Base-by-base conservation (phyloP, 2,797 vertebrate genomes). In the Phoebastria nigripes region DNA sequence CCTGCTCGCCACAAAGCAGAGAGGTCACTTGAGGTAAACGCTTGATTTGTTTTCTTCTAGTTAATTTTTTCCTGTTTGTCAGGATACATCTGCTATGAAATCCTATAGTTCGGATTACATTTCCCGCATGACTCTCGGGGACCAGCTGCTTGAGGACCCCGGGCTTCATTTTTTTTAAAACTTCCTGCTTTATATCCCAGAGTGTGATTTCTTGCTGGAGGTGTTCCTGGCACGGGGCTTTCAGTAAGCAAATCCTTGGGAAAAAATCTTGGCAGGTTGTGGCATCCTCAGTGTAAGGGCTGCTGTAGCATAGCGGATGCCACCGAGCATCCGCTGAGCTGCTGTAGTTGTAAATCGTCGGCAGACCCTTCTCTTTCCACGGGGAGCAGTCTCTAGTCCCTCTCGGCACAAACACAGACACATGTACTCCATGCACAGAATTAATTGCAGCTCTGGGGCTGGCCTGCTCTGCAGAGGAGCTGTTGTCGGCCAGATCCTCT, bases 31-130 rank as follows among this genome's bases (percentile, higher is more conserved):
- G 13, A 79, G 92, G 93, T 82, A 72, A 93, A 84, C 4, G 2
- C 70, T 65, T 33, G 25, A 3, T 89, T 81, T 8, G 33, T 61
- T 82, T 90, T 55, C 39, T 82, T 8, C 70, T n/a, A 35, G n/a
- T 24, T 62, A 1, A 82, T 77, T 94, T 92, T 92, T 96, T 93
- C 95, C 95, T 95, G 90, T 93, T 96, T 94, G 74, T 82, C 88
- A 96, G 96, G 93, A 96, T 94, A 17, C 89, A 94, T 82, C 94
- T 96, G 93, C 83, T 26, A 3, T 21, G 31, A 71, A 88, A 65
- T 35, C 59, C 63, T 72, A 29, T 2, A 25, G 31, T 51, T 94
- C 8, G 1, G 54, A 3, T 72, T 70, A 17, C 15, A 2, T 62
- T 93, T 93, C 73, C 86, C 8, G 0, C 15, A 2, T 24, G 74